These are phyloP conservation scores for Macaca nemestrina DNA, from an alignment of 2,113 vertebrate species.

Conservation along the genomic window DNA sequence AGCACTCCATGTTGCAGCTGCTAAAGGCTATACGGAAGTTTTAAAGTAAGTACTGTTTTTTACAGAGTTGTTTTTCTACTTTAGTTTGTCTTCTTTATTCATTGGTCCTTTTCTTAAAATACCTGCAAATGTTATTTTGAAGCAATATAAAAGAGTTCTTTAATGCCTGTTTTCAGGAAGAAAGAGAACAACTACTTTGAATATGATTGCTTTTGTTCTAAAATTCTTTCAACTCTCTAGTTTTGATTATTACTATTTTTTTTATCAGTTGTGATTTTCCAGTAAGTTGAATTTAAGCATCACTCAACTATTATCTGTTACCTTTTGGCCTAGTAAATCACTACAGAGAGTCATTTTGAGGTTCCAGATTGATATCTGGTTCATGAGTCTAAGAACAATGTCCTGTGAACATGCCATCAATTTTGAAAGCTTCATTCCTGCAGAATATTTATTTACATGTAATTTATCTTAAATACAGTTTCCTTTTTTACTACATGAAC, in stretches of 20 bases:
- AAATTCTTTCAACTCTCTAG: conserved; percentile 17
- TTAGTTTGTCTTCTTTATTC: conserved; percentile 57
- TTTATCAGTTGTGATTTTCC: conserved; percentile 41
- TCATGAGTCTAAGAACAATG: not conserved
- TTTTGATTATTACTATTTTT: conserved; percentile 26
- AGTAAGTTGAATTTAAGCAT: conserved; percentile 13
- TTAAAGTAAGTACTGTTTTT: conserved; percentile 93
- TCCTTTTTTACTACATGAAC: conserved; percentile 18
- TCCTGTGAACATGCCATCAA: not conserved
- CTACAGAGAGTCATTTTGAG: conserved; percentile 30
- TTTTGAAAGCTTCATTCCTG: not conserved
- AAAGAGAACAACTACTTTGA: not conserved
- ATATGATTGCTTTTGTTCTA: conserved; percentile 2
- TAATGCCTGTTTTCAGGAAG: not conserved
- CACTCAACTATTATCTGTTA: conserved; percentile 5
- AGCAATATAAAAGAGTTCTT: not conserved
- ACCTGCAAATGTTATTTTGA: not conserved
- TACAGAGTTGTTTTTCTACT: not conserved
- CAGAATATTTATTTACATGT: conserved; percentile 37
- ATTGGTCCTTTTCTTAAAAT: not conserved
- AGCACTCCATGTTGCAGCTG: conserved; percentile 97
- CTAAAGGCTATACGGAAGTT: conserved; percentile 98
- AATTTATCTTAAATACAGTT: conserved; percentile 27
- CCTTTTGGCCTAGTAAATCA: not conserved
- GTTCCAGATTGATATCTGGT: not conserved